Evolutionary conservation across 2,888 invertebrate species (phyloP).

Genomic region (Idaea straminata): DNA sequence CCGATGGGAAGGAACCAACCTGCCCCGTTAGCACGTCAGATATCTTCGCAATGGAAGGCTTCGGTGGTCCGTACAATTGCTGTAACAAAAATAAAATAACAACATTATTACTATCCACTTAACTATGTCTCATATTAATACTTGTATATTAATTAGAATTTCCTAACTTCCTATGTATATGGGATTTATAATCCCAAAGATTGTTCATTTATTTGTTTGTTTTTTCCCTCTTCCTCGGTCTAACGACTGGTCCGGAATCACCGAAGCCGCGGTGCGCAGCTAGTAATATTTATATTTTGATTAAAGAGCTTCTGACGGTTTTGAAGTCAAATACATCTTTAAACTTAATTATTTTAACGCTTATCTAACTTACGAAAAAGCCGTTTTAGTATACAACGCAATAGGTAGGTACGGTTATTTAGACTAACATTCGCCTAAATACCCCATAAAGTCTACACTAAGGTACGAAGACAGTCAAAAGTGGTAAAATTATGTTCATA

Average conservation of each 20-base stretch:
- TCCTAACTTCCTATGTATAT: too few relatives aligned
- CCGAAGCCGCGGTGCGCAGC: too few relatives aligned
- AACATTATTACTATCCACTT: neutral
- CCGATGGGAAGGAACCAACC: slow-evolving; percentile 51
- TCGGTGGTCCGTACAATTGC: slow-evolving; percentile 40
- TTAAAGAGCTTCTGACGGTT: neutral
- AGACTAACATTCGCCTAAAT: neutral
- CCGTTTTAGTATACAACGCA: neutral
- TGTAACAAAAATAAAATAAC: slow-evolving; percentile 15
- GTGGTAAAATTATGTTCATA: slow-evolving; percentile 3
- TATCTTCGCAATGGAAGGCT: slow-evolving; percentile 49
- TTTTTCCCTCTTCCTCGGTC: too few relatives aligned
- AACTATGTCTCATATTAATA: neutral
- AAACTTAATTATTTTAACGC: neutral
- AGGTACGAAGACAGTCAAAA: neutral
- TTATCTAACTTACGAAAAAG: neutral
- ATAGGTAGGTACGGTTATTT: neutral
- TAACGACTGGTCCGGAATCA: too few relatives aligned
- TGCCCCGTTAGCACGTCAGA: slow-evolving; percentile 65
- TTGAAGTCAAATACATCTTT: neutral
- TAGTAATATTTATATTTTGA: too few relatives aligned
- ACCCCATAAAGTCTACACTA: neutral
- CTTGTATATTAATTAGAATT: neutral
- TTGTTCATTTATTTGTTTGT: too few relatives aligned
- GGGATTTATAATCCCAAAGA: too few relatives aligned